These are phyloP conservation scores for Vesta saturnalis DNA, from an alignment of 2,888 invertebrate genomes.

Conservation along the genomic window DNA sequence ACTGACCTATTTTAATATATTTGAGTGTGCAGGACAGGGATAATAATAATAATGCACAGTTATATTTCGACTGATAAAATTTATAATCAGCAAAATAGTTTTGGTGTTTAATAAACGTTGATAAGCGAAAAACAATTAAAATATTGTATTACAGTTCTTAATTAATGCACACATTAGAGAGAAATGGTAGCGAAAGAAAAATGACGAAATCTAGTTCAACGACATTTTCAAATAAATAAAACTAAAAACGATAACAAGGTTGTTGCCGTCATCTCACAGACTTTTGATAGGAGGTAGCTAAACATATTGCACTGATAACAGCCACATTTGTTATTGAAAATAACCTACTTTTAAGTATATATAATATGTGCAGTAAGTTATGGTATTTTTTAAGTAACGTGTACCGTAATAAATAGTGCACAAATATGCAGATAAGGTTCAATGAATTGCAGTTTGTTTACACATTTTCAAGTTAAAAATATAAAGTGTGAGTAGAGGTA, in stretches of 20 bases:
- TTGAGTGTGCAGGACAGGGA: too few relatives aligned
- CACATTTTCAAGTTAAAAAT: neutral
- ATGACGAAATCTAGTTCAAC: constrained; percentile 46
- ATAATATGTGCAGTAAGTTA: neutral
- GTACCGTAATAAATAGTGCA: neutral
- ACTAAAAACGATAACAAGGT: constrained; percentile 45
- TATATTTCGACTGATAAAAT: too few relatives aligned
- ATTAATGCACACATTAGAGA: too few relatives aligned
- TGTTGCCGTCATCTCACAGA: constrained; percentile 44
- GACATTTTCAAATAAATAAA: constrained; percentile 44
- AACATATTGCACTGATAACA: constrained; percentile 40
- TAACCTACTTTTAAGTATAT: constrained; percentile 22
- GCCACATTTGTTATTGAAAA: constrained; percentile 37
- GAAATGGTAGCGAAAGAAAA: constrained; percentile 21
- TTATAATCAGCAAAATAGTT: too few relatives aligned
- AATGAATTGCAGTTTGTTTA: neutral
- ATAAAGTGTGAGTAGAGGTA: neutral
- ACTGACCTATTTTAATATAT: too few relatives aligned
- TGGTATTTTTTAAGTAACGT: neutral
- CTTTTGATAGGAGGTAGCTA: constrained; percentile 42
- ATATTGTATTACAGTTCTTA: too few relatives aligned
- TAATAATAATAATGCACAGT: too few relatives aligned
- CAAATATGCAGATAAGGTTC: neutral
- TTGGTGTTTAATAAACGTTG: too few relatives aligned
- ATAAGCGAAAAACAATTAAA: neutral